Evolutionary conservation across 1,140 invertebrate genomes (phyloP).

Genomic region (Drosophila tristis): DNA sequence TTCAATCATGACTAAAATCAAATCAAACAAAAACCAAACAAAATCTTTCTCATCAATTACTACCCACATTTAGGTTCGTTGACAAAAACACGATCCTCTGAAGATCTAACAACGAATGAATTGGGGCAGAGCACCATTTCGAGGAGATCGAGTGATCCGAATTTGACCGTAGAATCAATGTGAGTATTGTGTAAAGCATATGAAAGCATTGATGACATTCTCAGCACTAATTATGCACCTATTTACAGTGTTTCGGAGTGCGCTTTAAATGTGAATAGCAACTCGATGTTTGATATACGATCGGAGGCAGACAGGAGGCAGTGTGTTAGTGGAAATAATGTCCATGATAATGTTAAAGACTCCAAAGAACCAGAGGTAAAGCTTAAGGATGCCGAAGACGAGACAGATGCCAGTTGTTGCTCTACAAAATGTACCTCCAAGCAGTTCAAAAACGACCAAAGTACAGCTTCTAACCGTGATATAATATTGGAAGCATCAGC

Average conservation of each 20-base stretch:
- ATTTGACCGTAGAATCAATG: slow-evolving; percentile 88
- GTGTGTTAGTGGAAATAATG: slow-evolving; percentile 14
- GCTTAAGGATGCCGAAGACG: slow-evolving; percentile 9
- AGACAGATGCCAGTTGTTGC: slow-evolving; percentile 8
- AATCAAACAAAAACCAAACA: no score
- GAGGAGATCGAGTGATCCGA: slow-evolving; percentile 92
- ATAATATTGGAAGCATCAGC: slow-evolving; percentile 45
- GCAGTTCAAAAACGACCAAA: slow-evolving; percentile 59
- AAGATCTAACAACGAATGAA: slow-evolving; percentile 89
- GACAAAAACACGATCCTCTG: slow-evolving; percentile 92
- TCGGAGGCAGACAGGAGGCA: slow-evolving; percentile 43
- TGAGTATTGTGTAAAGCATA: slow-evolving; percentile 66
- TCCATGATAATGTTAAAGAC: slow-evolving; percentile 31
- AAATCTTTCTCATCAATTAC: neutral
- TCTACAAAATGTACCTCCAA: slow-evolving; percentile 23
- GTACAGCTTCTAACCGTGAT: slow-evolving; percentile 47
- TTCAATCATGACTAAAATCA: no score
- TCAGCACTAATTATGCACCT: neutral
- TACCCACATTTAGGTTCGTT: slow-evolving; percentile 84
- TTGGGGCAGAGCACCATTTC: slow-evolving; percentile 86
- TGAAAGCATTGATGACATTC: neutral
- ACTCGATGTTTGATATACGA: slow-evolving; percentile 72
- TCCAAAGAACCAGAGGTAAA: slow-evolving; percentile 23
- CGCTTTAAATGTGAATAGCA: slow-evolving; percentile 58
- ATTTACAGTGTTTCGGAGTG: slow-evolving; percentile 57